These are phyloP conservation scores for Marmota flaviventris DNA, from an alignment of 2,113 vertebrate species.

Conservation along the genomic window DNA sequence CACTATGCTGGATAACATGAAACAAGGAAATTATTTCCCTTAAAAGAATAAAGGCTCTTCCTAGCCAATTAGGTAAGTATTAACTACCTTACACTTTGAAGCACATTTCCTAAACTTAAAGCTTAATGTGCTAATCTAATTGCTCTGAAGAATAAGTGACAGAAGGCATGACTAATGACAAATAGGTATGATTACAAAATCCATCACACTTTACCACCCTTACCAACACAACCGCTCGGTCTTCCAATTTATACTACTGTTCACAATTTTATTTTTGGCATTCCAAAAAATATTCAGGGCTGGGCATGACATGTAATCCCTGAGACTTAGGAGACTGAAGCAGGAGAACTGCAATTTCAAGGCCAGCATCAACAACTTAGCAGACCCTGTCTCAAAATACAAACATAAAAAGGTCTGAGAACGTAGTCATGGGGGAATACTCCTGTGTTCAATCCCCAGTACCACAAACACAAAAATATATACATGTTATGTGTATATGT, in stretches of 20 bases:
- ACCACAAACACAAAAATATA: no score
- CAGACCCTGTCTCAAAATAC: no score
- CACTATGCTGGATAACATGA: conserved; percentile 38
- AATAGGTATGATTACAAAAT: conserved; percentile 9
- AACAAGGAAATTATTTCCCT: conserved; percentile 66
- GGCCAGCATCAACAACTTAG: no score
- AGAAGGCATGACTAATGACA: conserved; percentile 31
- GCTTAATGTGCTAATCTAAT: conserved; percentile 50
- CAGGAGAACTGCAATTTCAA: no score
- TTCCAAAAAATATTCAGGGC: not conserved
- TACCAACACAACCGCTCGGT: not conserved
- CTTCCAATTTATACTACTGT: not conserved
- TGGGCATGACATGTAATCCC: not conserved
- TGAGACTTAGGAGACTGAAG: no score
- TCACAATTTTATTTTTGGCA: not conserved
- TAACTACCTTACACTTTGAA: conserved; percentile 68
- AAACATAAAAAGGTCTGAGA: no score
- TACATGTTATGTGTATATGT: no score
- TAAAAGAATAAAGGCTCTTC: conserved; percentile 51
- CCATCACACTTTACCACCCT: conserved; percentile 30
- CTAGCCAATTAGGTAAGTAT: conserved; percentile 59
- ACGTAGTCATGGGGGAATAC: no score
- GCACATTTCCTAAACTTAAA: conserved; percentile 49
- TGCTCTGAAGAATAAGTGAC: conserved; percentile 44
- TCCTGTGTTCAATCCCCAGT: no score